Conservation (phyloP, 1,140 invertebrate species). For the Pygmarrhopalites habei region DNA sequence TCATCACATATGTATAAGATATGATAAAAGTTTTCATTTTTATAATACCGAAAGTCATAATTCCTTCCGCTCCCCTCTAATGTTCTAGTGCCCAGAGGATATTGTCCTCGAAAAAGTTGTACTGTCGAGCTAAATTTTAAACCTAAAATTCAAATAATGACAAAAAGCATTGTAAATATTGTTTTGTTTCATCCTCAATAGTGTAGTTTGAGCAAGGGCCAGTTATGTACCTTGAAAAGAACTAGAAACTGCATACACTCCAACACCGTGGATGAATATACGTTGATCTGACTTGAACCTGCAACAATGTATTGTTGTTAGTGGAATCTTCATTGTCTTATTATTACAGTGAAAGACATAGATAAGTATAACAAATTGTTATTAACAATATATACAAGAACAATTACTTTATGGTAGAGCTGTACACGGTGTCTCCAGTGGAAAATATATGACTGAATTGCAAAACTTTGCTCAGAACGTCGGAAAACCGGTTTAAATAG, state of each 20-base stretch:
- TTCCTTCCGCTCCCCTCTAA: constrained; percentile 28
- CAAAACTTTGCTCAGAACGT: constrained; percentile 36
- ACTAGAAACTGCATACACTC: constrained; percentile 33
- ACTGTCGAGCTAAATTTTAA: constrained; percentile 30
- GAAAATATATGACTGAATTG: constrained; percentile 13
- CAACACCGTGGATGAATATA: constrained; percentile 36
- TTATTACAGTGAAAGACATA: not conserved
- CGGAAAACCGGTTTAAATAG: constrained; percentile 32
- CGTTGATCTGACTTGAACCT: constrained; percentile 35
- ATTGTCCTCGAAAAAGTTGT: constrained; percentile 18
- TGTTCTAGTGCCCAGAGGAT: constrained; percentile 10
- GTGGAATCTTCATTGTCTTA: not conserved
- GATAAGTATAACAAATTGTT: not conserved
- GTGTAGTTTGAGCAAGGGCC: too few species aligned
- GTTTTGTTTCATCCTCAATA: too few species aligned
- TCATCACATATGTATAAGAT: too few species aligned
- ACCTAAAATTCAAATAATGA: constrained; percentile 19
- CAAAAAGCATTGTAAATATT: too few species aligned
- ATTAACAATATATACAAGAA: not conserved
- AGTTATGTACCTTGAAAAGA: too few species aligned
- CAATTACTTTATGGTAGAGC: constrained; percentile 21
- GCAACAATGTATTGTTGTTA: constrained; percentile 2
- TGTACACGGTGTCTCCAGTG: constrained; percentile 25
- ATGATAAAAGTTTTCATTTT: too few species aligned
- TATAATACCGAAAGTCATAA: constrained; percentile 39